phyloP scores from a whole-genome alignment of 2,888 invertebrate genomes.

The Colostygia pectinataria region DNA sequence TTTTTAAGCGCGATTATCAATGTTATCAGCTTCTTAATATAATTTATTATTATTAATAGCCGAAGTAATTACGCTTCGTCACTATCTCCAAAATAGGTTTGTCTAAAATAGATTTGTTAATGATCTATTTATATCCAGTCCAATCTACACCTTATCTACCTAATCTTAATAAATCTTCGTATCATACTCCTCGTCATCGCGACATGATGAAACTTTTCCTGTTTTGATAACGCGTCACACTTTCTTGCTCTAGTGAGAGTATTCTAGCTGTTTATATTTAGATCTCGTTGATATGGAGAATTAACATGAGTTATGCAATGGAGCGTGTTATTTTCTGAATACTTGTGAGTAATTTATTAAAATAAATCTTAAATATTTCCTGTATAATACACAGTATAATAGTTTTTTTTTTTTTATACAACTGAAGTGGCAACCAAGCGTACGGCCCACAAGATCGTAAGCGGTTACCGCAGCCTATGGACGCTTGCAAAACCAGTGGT shows the following conservation, averaged over 20 bases:
- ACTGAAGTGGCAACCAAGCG: no score
- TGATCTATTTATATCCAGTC: constrained; percentile 17
- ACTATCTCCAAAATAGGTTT: neutral
- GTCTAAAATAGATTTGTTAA: constrained; percentile 28
- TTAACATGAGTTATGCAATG: neutral
- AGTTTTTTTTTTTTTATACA: no score
- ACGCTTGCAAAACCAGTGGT: no score
- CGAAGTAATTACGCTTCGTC: neutral
- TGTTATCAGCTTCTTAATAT: no score
- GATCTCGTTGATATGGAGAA: neutral
- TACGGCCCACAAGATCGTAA: no score
- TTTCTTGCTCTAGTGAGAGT: constrained; percentile 11
- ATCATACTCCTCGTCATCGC: constrained; percentile 29
- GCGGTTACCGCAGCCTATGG: no score
- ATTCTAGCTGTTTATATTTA: constrained; percentile 5
- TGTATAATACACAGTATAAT: no score
- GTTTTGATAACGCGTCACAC: constrained; percentile 21
- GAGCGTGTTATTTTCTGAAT: neutral
- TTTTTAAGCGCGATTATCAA: no score
- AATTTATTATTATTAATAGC: no score
- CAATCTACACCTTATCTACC: constrained; percentile 30
- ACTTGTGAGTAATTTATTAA: no score
- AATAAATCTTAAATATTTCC: no score
- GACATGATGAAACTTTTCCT: constrained; percentile 27
- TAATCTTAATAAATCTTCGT: constrained; percentile 28